Percentiles rank a stretch among this genome's conserved stretches.
Conservation (phyloP, 2,888 invertebrate species). For the Amphiduros pacificus region DNA sequence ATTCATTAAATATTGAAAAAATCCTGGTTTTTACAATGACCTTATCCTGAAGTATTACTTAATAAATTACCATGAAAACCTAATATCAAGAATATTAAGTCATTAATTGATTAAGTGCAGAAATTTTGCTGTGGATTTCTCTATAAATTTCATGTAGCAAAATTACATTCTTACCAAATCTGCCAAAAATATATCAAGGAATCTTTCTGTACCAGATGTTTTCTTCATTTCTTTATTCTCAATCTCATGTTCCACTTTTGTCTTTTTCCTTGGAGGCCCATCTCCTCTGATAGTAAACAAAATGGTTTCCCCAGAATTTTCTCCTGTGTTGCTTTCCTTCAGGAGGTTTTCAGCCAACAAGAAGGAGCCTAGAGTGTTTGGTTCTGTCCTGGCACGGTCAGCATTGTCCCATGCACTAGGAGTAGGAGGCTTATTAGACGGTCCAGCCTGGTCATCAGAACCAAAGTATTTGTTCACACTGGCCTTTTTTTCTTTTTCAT, state of each 20-base stretch:
- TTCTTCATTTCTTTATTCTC: not conserved
- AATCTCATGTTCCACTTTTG: too few relatives aligned
- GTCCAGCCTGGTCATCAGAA: not conserved
- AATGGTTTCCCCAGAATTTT: not conserved
- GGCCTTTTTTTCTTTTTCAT: not conserved
- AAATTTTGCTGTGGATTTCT: too few relatives aligned
- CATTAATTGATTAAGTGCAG: too few relatives aligned
- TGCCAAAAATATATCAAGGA: not conserved
- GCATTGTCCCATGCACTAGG: not conserved
- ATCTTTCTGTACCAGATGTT: not conserved
- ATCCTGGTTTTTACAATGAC: too few relatives aligned
- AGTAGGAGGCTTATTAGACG: not conserved
- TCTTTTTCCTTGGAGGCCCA: too few relatives aligned
- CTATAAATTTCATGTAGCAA: not conserved
- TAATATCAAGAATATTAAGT: too few relatives aligned
- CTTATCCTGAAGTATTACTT: not conserved
- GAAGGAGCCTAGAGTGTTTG: conserved; percentile 11
- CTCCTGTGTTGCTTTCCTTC: conserved; percentile 1
- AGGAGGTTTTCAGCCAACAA: conserved; percentile 12
- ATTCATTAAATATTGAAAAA: too few relatives aligned
- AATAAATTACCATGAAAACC: too few relatives aligned
- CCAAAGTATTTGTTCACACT: not conserved
- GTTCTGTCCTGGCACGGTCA: not conserved
- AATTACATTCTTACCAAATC: not conserved
- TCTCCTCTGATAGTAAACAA: too few relatives aligned